Base-by-base conservation (phyloP, 2,888 invertebrate species). In the Quadriops clusia region DNA sequence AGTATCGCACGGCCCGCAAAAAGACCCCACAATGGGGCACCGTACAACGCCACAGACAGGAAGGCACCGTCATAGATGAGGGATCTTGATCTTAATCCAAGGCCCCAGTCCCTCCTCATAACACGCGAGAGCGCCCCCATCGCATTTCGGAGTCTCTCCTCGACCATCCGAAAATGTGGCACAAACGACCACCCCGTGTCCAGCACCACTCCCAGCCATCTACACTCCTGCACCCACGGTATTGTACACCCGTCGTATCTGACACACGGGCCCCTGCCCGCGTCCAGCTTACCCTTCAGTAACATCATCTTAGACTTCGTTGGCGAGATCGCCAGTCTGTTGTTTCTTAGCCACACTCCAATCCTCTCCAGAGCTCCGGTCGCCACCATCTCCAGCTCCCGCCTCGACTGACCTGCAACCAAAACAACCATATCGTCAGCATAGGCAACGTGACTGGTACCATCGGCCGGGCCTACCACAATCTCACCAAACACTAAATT, bases 381-480 rank as follows among this genome's bases (percentile, higher is more conserved):
- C 1, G 16, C 22, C 3, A 9, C 16, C 1, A 13, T 7, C 11
- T 34, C 34, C 18, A 33, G 3, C 8, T 23, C 15, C 4, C 5
- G 2, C 10, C 33, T 25, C 6, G 15, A 23, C 4, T 31, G 13
- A 3, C 22, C 31, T 3, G 18, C 5, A 3, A 31, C 8, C n/a
- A 31, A 5, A 1, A 30, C 5, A 1, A 34, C 11, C 2, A 34
- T n/a, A 17, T 34, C 34, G 11, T 34, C 34, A 1, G 34, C 31
- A 9, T 35, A 28, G 0, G 35, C 34, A 1, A 31, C 10, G 12
- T 24, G 11, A 12, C 11, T 14, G n/a, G 7, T 7, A 11, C 17
- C 12, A 7, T 24, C 25, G 2, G 5, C 3, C 11, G 3, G 13
- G n/a, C 12, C 5, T 4, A 20, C 23, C 2, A 2, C 23, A 1